Conservation (phyloP, 2,113 vertebrate species). For the Heloderma charlesbogerti region DNA sequence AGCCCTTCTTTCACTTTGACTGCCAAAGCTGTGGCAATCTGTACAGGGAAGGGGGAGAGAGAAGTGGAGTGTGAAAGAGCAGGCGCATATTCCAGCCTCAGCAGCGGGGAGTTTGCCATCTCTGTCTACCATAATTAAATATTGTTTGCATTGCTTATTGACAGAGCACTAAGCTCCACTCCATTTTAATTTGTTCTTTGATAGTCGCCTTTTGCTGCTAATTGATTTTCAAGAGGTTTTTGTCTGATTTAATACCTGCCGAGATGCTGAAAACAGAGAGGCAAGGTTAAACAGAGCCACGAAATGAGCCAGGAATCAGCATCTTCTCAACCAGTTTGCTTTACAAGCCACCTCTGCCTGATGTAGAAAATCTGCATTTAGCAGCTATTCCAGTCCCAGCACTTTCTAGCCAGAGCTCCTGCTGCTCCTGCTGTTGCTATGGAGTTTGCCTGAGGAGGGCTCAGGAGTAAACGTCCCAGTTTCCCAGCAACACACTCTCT, state of each 20-base stretch:
- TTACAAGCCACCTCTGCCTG: neutral
- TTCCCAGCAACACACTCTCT: constrained; percentile 1
- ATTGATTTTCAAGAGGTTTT: constrained; percentile 78
- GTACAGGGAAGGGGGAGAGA: neutral
- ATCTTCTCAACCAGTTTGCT: accelerated
- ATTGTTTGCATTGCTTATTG: constrained; percentile 77
- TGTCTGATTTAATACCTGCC: constrained; percentile 74
- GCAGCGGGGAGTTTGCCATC: constrained; percentile 38
- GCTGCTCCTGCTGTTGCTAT: neutral
- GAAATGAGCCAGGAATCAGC: neutral
- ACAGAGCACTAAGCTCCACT: constrained; percentile 77
- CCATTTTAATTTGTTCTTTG: constrained; percentile 74
- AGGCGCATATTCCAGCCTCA: neutral
- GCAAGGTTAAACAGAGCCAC: constrained; percentile 17
- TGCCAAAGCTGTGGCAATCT: constrained; percentile 17
- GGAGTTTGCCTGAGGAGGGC: neutral
- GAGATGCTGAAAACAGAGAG: constrained; percentile 55
- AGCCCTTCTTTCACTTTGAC: accelerated
- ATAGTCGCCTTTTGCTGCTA: constrained; percentile 79
- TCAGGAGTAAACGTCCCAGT: neutral
- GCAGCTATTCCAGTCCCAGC: neutral
- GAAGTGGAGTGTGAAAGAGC: neutral
- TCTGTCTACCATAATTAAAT: constrained; percentile 71
- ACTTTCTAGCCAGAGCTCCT: accelerated
- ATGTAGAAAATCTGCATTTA: neutral